Percentiles rank a stretch among this genome's conserved stretches.
These are phyloP conservation scores for Dendropsophus ebraccatus DNA, from an alignment of 2,113 vertebrate genomes.

Conservation along the genomic window DNA sequence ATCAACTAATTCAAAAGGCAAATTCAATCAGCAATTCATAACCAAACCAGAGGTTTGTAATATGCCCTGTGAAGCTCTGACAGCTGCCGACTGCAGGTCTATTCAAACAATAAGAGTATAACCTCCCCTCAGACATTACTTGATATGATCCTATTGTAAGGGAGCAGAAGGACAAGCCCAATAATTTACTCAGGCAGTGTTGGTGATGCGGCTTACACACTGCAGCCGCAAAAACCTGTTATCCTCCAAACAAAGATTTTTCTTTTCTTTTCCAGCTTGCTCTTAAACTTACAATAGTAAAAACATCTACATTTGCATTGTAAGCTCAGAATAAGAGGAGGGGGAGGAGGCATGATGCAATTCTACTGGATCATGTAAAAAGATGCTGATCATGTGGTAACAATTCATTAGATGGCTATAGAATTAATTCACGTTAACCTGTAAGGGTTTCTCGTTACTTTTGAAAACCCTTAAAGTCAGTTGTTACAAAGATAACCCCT, in stretches of 20 bases:
- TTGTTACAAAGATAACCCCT: not conserved
- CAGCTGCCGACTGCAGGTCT: constrained; percentile 84
- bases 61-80: constrained; percentile 76
- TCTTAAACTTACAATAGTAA: not conserved
- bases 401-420: not conserved
- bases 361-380: not conserved
- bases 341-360: not conserved
- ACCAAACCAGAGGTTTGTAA: constrained; percentile 75
- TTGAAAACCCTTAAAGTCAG: not conserved
- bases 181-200: constrained; percentile 15
- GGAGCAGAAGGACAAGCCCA: constrained; percentile 66
- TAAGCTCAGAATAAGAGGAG: not conserved
- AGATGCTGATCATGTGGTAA: not conserved
- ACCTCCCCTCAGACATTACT: constrained; percentile 76
- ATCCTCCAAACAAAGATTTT: constrained; percentile 25
- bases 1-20: constrained; percentile 93
- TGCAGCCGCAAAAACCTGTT: not conserved
- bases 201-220: not conserved
- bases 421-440: not conserved
- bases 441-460: not conserved
- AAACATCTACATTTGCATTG: constrained; percentile 1
- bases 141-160: constrained; percentile 77
- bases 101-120: constrained; percentile 77
- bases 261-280: not conserved
- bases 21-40: constrained; percentile 93